phyloP scores from a whole-genome alignment of 2,888 invertebrate genomes.

The Apotomis turbidana region DNA sequence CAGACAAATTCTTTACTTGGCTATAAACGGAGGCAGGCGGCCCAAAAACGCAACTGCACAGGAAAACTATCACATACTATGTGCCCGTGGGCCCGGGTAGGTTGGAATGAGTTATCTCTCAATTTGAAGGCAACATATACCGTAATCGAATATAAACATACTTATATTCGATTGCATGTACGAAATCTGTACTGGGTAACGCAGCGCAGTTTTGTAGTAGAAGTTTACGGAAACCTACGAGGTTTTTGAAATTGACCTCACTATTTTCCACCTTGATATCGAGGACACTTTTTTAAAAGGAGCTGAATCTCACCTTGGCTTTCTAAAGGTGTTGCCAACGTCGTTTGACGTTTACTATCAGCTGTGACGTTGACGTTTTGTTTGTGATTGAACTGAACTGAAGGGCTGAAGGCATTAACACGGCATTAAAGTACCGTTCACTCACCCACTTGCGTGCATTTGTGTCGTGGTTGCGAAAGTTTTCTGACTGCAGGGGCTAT shows the following conservation, averaged over 20 bases:
- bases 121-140: too few relatives aligned
- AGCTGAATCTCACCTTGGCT: slow-evolving; percentile 14
- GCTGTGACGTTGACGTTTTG: slow-evolving; percentile 29
- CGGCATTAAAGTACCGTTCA: slow-evolving; percentile 18
- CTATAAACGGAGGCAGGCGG: too few relatives aligned
- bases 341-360: slow-evolving; percentile 34
- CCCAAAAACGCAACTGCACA: too few relatives aligned
- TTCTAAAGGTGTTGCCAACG: slow-evolving; percentile 20
- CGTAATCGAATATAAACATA: too few relatives aligned
- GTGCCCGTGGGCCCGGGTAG: too few relatives aligned
- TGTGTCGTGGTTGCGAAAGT: slow-evolving; percentile 30
- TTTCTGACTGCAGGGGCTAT: neutral
- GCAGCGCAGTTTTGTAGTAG: neutral
- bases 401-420: too few relatives aligned
- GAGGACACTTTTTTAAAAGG: slow-evolving; percentile 10
- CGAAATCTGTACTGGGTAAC: neutral
- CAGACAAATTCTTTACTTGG: too few relatives aligned
- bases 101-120: too few relatives aligned
- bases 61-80: too few relatives aligned
- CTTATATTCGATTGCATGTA: neutral
- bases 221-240: neutral
- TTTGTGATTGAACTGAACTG: slow-evolving; percentile 23
- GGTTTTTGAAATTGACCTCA: neutral
- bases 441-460: slow-evolving; percentile 29
- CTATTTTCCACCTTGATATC: neutral